Evolutionary conservation across 2,888 invertebrate species (phyloP), one percentile per base, ranked within the genome.

Genomic region (Aromia moschata): DNA sequence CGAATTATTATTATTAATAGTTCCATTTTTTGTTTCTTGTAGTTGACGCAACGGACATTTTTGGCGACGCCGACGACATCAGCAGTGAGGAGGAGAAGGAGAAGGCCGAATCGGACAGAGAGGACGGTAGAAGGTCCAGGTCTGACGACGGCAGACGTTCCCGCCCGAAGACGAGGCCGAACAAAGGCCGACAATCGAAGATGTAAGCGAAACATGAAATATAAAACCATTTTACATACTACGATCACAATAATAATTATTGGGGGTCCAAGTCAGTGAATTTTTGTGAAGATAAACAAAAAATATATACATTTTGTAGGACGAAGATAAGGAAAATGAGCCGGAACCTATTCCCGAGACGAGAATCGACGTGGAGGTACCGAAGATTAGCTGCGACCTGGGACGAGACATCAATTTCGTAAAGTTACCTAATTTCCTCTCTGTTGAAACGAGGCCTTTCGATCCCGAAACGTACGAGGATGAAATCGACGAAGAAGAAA

Each of bases 401-500:
- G 97, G 97, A 49, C 89, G 89, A 66, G 95, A 96, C 75, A 86
- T 97, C 72, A 94, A 98, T 79, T 98, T 98, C 73, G 96, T 98
- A 0, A 98, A 98, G 78, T 82, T 99, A 58, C 99, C 99, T 1
- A 99, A 99, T 82, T 99, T 99, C 81, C 87, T 99, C 74, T 98
- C 97, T 0, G 96, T 99, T 36, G 98, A 98, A 80, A 97, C 97
- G 0, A 84, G 98, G 64, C 98, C 98, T 0, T 99, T 97, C 76
- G 98, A 98, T 77, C 89, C 91, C 0, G 91, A 89, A 61, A 94
- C 94, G 0, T 99, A 98, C 78, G 98, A 99, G 79, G 98, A 98
- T 81, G 99, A 99, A 83, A 94, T 98, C 67, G 98, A 99, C 76
- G 98, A 99, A 72, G 98, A 98, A 79, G 98, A 98, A 79, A 94